phyloP scores from a whole-genome alignment of 2,113 vertebrate genomes.

The Trogon melanurus region DNA sequence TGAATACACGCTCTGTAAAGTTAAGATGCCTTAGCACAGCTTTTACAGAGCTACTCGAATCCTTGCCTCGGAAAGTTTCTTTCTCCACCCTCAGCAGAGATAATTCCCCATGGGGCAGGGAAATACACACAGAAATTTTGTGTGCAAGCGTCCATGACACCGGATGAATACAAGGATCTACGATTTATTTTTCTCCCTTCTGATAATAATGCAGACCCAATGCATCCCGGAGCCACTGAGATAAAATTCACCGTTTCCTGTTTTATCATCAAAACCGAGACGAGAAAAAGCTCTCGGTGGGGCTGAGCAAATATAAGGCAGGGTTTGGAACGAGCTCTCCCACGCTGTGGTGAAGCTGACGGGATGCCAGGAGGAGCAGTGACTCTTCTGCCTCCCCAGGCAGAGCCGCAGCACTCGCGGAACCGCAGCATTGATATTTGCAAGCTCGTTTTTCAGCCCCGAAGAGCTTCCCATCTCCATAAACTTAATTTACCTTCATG shows the following conservation, averaged over 20 bases:
- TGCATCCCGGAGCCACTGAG: background rate
- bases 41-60: background rate
- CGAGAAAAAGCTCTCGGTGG: background rate
- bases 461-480: background rate
- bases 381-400: background rate
- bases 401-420: background rate
- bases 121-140: background rate
- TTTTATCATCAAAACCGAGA: background rate
- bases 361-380: background rate
- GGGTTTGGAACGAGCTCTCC: background rate
- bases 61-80: background rate
- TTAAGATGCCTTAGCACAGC: background rate
- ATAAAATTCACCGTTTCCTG: background rate
- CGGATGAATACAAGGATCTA: background rate
- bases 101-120: background rate
- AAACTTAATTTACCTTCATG: background rate
- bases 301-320: background rate
- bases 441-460: background rate
- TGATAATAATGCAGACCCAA: background rate
- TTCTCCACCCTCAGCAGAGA: background rate
- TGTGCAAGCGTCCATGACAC: background rate
- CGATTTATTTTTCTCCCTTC: rapidly evolving
- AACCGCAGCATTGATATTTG: background rate
- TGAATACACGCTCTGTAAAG: background rate
- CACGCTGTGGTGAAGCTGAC: background rate